Conservation (phyloP, 2,113 vertebrate genomes). For the Pedetes capensis region DNA sequence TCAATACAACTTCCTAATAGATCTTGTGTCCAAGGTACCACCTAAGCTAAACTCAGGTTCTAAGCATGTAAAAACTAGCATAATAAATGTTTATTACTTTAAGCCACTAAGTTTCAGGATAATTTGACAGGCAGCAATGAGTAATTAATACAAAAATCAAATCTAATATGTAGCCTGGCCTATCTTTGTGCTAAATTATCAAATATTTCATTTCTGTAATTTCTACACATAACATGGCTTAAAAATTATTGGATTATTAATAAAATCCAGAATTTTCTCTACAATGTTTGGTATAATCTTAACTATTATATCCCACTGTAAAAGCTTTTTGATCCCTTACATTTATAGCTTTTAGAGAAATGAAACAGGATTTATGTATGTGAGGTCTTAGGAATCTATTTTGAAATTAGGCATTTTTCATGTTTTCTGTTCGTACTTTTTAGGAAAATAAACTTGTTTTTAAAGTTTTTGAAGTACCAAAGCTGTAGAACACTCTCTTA, state of each 20-base stretch:
- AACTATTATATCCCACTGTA: not conserved
- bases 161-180: not conserved
- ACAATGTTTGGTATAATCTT: conserved; percentile 6
- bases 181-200: not conserved
- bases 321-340: not conserved
- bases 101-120: not conserved
- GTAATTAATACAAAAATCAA: not conserved
- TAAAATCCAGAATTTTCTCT: conserved; percentile 29
- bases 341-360: conserved; percentile 59
- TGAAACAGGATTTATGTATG: conserved; percentile 27
- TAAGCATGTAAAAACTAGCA: not conserved
- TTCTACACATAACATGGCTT: not conserved
- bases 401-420: conserved; percentile 18
- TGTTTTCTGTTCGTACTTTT: conserved; percentile 4
- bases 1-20: not conserved
- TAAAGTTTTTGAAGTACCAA: conserved; percentile 21
- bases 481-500: conserved; percentile 24
- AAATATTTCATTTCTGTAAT: not conserved
- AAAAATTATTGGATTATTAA: conserved; percentile 27
- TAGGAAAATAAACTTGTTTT: not conserved
- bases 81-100: not conserved
- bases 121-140: not conserved
- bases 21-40: not conserved
- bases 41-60: not conserved
- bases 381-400: conserved; percentile 17